These are phyloP conservation scores for Ptilonorhynchus violaceus DNA, from an alignment of 2,113 vertebrate species.

Conservation along the genomic window DNA sequence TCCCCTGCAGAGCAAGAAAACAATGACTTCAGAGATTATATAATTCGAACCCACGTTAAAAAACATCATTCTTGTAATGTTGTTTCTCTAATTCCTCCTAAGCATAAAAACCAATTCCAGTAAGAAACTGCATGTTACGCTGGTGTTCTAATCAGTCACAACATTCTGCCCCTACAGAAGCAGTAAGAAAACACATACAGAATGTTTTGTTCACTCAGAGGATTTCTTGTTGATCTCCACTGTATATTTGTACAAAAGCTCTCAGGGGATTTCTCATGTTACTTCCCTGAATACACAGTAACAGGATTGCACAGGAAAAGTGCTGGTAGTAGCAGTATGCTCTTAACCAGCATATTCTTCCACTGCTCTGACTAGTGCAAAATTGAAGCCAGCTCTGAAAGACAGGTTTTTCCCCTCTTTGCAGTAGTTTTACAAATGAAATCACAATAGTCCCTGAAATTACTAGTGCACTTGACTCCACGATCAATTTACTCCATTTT, in stretches of 20 bases:
- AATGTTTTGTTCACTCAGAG: slow-evolving; percentile 53
- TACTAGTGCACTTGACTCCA: slow-evolving; percentile 55
- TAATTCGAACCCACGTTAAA: background rate
- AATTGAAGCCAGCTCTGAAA: background rate
- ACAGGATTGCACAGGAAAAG: slow-evolving; percentile 24
- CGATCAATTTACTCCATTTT: slow-evolving; percentile 68
- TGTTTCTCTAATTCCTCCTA: background rate
- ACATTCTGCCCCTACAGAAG: slow-evolving; percentile 27
- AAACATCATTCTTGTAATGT: background rate
- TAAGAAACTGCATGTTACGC: background rate
- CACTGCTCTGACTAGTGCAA: background rate
- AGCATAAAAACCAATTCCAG: background rate
- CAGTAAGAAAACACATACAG: slow-evolving; percentile 44
- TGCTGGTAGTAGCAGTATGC: background rate
- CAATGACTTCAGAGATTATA: slow-evolving; percentile 1
- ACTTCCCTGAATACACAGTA: slow-evolving; percentile 46
- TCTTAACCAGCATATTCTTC: background rate
- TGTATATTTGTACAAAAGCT: slow-evolving; percentile 54
- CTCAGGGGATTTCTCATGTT: slow-evolving; percentile 51
- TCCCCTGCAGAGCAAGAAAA: background rate
- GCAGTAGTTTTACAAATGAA: slow-evolving; percentile 59
- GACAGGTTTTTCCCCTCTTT: slow-evolving; percentile 11
- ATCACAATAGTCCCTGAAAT: slow-evolving; percentile 60
- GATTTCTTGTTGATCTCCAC: slow-evolving; percentile 63
- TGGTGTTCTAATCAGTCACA: slow-evolving; percentile 5